phyloP scores from a whole-genome alignment of 2,888 invertebrate species.

The Drosophila emarginata region DNA sequence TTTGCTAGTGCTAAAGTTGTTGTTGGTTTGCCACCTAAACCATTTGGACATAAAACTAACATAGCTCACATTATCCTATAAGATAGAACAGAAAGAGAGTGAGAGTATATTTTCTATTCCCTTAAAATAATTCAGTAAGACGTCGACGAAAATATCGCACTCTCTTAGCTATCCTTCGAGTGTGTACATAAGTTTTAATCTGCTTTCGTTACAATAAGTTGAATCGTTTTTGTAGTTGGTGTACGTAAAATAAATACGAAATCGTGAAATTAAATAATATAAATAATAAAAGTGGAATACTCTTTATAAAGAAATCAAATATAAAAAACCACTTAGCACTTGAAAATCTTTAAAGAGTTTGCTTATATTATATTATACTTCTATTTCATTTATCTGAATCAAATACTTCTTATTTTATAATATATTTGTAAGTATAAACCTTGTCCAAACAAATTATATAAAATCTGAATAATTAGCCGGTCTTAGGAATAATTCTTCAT shows the following conservation, averaged over 20 bases:
- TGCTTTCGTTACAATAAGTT: slow-evolving; percentile 70
- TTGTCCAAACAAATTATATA: too few species aligned
- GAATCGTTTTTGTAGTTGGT: slow-evolving; percentile 24
- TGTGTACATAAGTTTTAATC: slow-evolving; percentile 78
- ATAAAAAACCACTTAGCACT: too few species aligned
- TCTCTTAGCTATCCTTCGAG: slow-evolving; percentile 31
- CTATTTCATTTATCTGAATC: too few species aligned
- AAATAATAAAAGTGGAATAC: slow-evolving; percentile 10
- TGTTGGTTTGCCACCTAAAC: slow-evolving; percentile 49
- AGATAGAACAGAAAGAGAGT: slow-evolving; percentile 27
- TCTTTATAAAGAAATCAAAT: slow-evolving; percentile 1
- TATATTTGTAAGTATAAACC: too few species aligned
- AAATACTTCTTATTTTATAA: too few species aligned
- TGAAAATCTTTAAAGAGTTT: too few species aligned
- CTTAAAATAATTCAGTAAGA: slow-evolving; percentile 42
- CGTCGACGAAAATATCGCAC: background rate
- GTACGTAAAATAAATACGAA: slow-evolving; percentile 12
- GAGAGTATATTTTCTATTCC: slow-evolving; percentile 10
- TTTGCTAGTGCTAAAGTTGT: slow-evolving; percentile 25
- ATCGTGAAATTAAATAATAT: background rate
- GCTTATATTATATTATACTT: too few species aligned
- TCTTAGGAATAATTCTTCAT: background rate
- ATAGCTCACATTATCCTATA: slow-evolving; percentile 67
- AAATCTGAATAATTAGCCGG: too few species aligned
- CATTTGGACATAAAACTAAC: slow-evolving; percentile 76